These are phyloP conservation scores for Grapholita molesta DNA, from an alignment of 1,140 invertebrate genomes.

Conservation along the genomic window DNA sequence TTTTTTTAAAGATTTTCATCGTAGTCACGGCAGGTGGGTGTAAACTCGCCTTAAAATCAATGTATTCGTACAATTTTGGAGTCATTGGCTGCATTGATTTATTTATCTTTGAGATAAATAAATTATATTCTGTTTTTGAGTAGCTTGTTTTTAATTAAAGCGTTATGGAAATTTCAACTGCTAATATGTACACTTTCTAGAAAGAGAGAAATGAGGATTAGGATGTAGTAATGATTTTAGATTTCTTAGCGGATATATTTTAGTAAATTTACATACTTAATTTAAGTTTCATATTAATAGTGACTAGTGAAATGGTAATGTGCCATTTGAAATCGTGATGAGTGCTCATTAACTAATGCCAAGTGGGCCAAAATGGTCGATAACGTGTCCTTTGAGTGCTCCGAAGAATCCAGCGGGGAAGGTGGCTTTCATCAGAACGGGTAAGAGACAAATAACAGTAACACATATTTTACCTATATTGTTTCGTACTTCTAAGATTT, in stretches of 20 bases:
- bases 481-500: no score
- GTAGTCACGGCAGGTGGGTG: no score
- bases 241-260: neutral
- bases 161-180: neutral
- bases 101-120: neutral
- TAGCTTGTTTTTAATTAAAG: neutral
- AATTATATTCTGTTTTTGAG: neutral
- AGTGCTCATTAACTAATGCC: conserved; percentile 7
- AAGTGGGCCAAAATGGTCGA: conserved; percentile 50
- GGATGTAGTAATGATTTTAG: neutral
- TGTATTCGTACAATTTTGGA: neutral
- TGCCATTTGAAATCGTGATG: conserved; percentile 23
- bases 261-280: neutral
- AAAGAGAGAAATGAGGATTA: neutral
- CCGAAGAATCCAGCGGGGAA: conserved; percentile 60
- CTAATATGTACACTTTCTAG: neutral
- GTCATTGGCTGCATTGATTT: neutral
- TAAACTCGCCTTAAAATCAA: neutral
- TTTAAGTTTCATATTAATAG: conserved; percentile 3
- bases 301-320: conserved; percentile 22
- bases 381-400: conserved; percentile 68
- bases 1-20: no score
- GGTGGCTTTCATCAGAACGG: conserved; percentile 29
- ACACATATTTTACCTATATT: no score
- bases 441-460: no score